phyloP scores from a whole-genome alignment of 2,888 invertebrate species.

The Nomada ruficornis region DNA sequence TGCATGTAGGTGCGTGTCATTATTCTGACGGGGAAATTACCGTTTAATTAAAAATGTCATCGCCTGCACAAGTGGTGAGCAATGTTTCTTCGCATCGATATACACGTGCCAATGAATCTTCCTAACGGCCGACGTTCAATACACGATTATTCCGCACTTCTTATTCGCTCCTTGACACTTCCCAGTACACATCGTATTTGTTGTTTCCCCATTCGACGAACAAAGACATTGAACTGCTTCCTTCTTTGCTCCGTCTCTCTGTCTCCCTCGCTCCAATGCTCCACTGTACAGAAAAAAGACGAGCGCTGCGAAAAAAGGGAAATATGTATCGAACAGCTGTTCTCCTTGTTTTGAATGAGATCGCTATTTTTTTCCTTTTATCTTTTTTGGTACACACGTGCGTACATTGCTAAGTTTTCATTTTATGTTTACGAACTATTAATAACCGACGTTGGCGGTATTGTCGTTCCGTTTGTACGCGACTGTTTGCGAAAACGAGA shows the following conservation, averaged over 20 bases:
- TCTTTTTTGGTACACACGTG: not conserved
- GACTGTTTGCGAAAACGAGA: not conserved
- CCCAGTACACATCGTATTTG: not conserved
- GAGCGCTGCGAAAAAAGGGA: not conserved
- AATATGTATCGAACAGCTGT: conserved; percentile 40
- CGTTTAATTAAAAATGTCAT: conserved; percentile 62
- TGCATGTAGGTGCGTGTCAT: conserved; percentile 28
- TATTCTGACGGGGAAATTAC: conserved; percentile 16
- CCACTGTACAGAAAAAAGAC: not conserved
- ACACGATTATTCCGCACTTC: conserved; percentile 17
- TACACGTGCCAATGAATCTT: not conserved
- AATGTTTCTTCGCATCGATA: conserved; percentile 19
- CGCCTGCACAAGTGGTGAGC: conserved; percentile 70
- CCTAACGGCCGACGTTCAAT: conserved; percentile 3
- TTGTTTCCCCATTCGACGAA: not conserved
- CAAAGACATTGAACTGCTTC: not conserved
- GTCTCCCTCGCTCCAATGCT: too few species aligned
- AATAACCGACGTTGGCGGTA: conserved; percentile 50
- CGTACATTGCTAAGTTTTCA: conserved; percentile 7
- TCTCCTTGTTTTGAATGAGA: conserved; percentile 53
- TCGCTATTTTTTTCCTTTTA: not conserved
- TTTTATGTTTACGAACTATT: conserved; percentile 25
- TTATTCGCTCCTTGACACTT: not conserved
- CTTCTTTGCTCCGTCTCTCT: not conserved
- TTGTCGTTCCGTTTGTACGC: conserved; percentile 12